phyloP scores from a whole-genome alignment of 2,113 vertebrate species.

The Gymnorhina tibicen region DNA sequence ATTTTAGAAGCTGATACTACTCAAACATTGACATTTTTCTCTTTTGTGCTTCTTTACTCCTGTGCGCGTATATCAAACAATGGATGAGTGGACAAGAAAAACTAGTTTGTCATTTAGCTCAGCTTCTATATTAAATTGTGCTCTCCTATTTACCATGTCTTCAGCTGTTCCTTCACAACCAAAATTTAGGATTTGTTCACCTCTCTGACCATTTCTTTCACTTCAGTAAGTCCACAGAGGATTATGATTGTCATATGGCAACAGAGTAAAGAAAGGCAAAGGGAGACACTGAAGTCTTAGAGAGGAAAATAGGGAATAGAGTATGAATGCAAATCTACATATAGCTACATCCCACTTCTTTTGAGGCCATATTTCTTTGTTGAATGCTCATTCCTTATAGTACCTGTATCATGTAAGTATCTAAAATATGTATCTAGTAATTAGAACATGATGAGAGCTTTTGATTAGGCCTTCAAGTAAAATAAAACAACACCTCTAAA shows the following conservation, averaged over 20 bases:
- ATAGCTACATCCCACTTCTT: not conserved
- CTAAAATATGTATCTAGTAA: not conserved
- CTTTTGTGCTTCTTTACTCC: not conserved
- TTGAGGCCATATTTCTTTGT: not conserved
- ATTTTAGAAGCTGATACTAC: not conserved
- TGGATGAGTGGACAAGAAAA: not conserved
- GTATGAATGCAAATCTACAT: not conserved
- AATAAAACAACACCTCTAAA: not conserved
- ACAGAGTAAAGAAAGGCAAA: not conserved
- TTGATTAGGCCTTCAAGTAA: not conserved
- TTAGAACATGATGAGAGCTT: not conserved
- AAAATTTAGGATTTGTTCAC: not conserved
- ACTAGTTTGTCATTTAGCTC: not conserved
- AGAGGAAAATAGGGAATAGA: not conserved
- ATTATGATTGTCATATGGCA: not conserved
- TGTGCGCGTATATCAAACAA: not conserved
- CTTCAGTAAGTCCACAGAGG: not conserved
- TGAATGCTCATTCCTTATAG: not conserved
- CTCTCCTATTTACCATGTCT: not conserved
- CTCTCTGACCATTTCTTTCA: not conserved
- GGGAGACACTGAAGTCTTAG: not conserved
- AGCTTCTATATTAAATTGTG: not conserved
- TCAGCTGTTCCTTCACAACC: not conserved
- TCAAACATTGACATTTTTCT: not conserved
- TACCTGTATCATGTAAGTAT: not conserved